These are phyloP conservation scores for Styela plicata DNA, from an alignment of 23 tunicate species.

Conservation along the genomic window DNA sequence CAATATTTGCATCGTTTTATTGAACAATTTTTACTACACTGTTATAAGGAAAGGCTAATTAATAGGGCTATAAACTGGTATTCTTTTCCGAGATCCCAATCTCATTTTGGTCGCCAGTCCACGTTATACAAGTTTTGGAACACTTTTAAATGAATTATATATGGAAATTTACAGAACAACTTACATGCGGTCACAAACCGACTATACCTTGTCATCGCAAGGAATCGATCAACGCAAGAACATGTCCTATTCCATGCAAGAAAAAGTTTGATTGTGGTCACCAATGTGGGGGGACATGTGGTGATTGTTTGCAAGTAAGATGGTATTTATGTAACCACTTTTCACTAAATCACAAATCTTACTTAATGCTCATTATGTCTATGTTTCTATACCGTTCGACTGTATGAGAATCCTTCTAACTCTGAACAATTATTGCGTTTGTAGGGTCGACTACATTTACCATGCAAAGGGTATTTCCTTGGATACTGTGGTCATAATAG, in stretches of 20 bases:
- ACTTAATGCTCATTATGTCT: not conserved
- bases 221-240: not conserved
- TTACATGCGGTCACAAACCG: not conserved
- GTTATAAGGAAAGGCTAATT: too few species aligned
- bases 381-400: not conserved
- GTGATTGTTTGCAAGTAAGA: constrained; percentile 2
- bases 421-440: not conserved
- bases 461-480: constrained; percentile 52
- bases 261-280: not conserved
- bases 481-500: constrained; percentile 75
- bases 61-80: too few species aligned
- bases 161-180: not conserved
- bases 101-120: too few species aligned
- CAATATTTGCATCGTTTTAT: too few species aligned
- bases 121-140: too few species aligned
- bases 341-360: not conserved
- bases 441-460: constrained; percentile 67
- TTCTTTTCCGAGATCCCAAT: too few species aligned
- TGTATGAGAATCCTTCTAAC: not conserved
- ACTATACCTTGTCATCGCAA: not conserved
- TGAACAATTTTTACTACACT: too few species aligned
- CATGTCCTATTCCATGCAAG: not conserved
- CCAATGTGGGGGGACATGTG: not conserved
- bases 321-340: too few species aligned
- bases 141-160: not conserved